Base-by-base conservation (phyloP, 2,888 invertebrate genomes). In the Pseudococcus longispinus region DNA sequence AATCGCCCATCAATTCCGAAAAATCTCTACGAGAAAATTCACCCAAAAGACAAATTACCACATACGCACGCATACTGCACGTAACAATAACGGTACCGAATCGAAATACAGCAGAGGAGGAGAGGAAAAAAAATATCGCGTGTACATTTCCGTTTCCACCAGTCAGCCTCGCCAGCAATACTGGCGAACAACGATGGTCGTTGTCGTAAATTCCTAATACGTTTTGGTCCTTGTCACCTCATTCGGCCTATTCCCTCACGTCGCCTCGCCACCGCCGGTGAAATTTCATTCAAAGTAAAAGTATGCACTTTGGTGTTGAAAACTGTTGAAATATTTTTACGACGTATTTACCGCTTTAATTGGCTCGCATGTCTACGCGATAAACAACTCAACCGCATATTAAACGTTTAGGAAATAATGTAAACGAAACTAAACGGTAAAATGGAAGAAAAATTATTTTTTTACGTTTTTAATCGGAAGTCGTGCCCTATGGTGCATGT, bases 311-410 rank as follows among this genome's bases (percentile, higher is more conserved):
- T 18, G 70, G 13, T 70, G 70, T 70, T 60, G 23, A 70, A 70
- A 70, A 70, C 29, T 29, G 70, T 70, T 32, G 70, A 70, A 70
- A 70, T 70, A 70, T 70, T 70, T 70, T 70, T 29, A 70, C 70
- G 70, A 70, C 70, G 70, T 70, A 70, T 70, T 70, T 70, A 70
- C 70, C 70, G 32, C 70, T 70, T 70, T 70, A 70, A 70, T 70
- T 70, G 70, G 70, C 70, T 70, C 32, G 70, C 70, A 70, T 70
- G 70, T 70, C 70, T 29, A 32, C 70, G 60, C 60, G 29, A 70
- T 70, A 70, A 70, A 70, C 70, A 70, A 70, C 70, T 70, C 70
- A 70, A 70, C 70, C 70, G 60, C 60, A 23, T 60, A 70, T 70
- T 29, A 70, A 32, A 70, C 70, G 70, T 70, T 70, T 70, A 26